Base-by-base conservation (phyloP, 2,113 vertebrate genomes). In the Pontoporia blainvillei region DNA sequence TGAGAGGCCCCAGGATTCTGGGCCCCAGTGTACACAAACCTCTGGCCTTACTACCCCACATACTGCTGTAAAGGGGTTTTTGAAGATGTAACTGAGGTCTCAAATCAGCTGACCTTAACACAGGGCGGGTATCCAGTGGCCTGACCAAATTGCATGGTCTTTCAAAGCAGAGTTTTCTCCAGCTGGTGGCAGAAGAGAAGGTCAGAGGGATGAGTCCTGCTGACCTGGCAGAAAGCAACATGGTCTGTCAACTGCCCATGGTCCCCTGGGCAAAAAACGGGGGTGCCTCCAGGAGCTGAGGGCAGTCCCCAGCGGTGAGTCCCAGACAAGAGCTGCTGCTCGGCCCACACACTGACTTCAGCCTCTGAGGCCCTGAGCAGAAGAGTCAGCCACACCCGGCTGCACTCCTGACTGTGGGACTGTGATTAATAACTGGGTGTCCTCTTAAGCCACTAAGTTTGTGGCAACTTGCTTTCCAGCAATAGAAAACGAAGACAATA, bases 321-420 rank as follows among this genome's bases (percentile, higher is more conserved):
- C 71, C 61, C 61, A 13, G 72, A 21, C 15, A 5, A 76, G 29
- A 36, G 72, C 72, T 10, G 8, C 14, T 31, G 39, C 29, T 8
- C 1, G 36, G 46, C 34, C 17, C 12, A 6, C 27, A 3, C 0
- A 2, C 0, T 0, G 23, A 1, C 3, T 57, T 44, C 61, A 5
- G 83, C 62, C 62, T 90, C 89, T 1, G 39, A 34, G 71, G 34
- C 17, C 72, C 31, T 10, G 90, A 59, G 12, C 25, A 13, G 34
- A 13, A 18, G 6, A 6, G 59, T 7, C 44, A 31, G 89, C n/a
- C n/a, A 2, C 3, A 1, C 17, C 2, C n/a, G 5, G 14, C 71
- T 1, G 7, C 49, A 13, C 36, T 46, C 10, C 83, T 20, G 27
- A 21, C n/a, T 21, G 4, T 1, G 6, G 52, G n/a, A 5, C 72